phyloP scores from a whole-genome alignment of 2,888 invertebrate species.

The Tetheella fluctuosa region DNA sequence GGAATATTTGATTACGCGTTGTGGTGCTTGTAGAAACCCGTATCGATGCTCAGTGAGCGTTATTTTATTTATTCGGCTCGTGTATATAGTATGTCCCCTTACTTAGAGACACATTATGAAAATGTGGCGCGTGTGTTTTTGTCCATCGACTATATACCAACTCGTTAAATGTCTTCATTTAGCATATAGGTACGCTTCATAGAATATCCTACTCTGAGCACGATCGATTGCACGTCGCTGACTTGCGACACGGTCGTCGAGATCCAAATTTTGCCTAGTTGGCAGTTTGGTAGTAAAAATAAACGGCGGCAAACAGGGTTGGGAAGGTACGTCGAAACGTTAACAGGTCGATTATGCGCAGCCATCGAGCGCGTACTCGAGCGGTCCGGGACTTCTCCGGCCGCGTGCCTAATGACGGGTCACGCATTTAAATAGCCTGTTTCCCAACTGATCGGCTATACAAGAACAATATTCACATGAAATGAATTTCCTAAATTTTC shows the following conservation, averaged over 20 bases:
- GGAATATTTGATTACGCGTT: not conserved
- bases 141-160: no score
- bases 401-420: constrained; percentile 75
- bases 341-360: constrained; percentile 79
- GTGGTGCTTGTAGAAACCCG: not conserved
- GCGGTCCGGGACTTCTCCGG: constrained; percentile 54
- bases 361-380: constrained; percentile 65
- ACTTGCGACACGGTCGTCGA: constrained; percentile 31
- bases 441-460: constrained; percentile 65
- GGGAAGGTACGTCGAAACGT: constrained; percentile 60
- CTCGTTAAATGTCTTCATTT: not conserved
- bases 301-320: constrained; percentile 60
- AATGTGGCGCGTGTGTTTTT: not conserved
- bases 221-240: constrained; percentile 1
- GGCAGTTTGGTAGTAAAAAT: constrained; percentile 66
- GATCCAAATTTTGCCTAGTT: constrained; percentile 50
- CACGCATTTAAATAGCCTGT: constrained; percentile 79
- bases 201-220: not conserved
- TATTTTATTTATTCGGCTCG: not conserved
- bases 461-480: constrained; percentile 58
- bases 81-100: not conserved
- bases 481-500: constrained; percentile 55
- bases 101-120: no score
- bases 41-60: not conserved
- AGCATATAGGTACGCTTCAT: not conserved